Evolutionary conservation across 1,140 invertebrate genomes (phyloP).

Genomic region (Holcopasites calliopsidis): DNA sequence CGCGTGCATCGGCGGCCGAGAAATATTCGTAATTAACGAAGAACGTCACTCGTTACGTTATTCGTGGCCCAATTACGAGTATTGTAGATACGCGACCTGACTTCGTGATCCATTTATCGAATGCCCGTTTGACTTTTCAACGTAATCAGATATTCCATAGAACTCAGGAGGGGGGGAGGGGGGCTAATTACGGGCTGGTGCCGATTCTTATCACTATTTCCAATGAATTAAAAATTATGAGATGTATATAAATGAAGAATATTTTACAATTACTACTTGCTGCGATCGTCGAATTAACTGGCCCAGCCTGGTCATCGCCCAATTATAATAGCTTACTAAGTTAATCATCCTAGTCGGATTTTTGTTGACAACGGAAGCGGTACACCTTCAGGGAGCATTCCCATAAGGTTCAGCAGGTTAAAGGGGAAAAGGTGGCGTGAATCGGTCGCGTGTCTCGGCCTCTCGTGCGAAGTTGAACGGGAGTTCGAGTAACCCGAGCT

Average conservation of each 20-base stretch:
- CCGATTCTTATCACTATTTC: too few relatives aligned
- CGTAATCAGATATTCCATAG: too few relatives aligned
- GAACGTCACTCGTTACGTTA: conserved; percentile 18
- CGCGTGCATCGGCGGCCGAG: background rate
- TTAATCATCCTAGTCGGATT: background rate
- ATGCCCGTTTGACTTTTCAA: too few relatives aligned
- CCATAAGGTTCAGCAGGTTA: background rate
- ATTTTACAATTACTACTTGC: too few relatives aligned
- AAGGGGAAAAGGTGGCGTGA: conserved; percentile 9
- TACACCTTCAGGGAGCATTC: background rate
- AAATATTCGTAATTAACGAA: conserved; percentile 17
- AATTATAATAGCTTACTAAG: background rate
- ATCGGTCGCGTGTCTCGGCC: conserved; percentile 31
- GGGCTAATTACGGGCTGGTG: too few relatives aligned
- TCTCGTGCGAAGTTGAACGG: conserved; percentile 29
- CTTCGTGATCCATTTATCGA: background rate
- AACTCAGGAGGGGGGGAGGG: too few relatives aligned
- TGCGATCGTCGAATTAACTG: too few relatives aligned
- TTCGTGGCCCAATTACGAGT: conserved; percentile 23
- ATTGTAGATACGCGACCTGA: conserved; percentile 14
- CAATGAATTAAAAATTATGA: too few relatives aligned
- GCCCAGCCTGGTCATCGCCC: too few relatives aligned
- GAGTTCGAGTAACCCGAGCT: conserved; percentile 29
- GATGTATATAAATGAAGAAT: too few relatives aligned
- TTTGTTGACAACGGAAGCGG: background rate